These are phyloP conservation scores for Drosophila ercepeae DNA, from an alignment of 1,140 invertebrate genomes.

Conservation along the genomic window DNA sequence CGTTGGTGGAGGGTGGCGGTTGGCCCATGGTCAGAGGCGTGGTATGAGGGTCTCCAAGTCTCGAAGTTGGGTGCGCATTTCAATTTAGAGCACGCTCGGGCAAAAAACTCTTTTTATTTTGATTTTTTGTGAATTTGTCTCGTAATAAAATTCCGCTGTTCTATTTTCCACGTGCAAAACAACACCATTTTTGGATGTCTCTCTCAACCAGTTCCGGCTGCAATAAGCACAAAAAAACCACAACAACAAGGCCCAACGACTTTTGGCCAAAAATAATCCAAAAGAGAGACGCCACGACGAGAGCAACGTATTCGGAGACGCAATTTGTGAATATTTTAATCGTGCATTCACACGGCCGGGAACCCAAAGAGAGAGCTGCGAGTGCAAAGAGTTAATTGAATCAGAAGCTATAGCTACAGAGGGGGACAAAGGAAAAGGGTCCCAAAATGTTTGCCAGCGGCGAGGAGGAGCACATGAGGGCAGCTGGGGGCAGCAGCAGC, in stretches of 20 bases:
- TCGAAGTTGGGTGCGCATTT: constrained; percentile 44
- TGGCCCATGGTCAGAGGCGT: neutral
- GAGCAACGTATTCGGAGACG: constrained; percentile 55
- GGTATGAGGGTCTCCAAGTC: neutral
- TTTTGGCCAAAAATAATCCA: neutral
- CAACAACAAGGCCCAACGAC: constrained; percentile 6
- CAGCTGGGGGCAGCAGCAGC: neutral
- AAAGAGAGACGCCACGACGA: neutral
- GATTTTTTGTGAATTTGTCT: neutral
- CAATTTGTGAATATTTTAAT: constrained; percentile 79
- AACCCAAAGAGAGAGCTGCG: constrained; percentile 6
- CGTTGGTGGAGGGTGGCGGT: neutral
- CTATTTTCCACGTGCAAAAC: constrained; percentile 61
- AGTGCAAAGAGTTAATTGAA: constrained; percentile 54
- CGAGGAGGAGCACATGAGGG: constrained; percentile 3
- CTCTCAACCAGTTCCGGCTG: constrained; percentile 36
- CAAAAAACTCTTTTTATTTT: constrained; percentile 6
- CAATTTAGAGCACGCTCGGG: constrained; percentile 44
- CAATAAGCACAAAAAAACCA: constrained; percentile 23
- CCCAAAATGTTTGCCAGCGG: constrained; percentile 47
- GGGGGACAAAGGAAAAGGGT: constrained; percentile 19
- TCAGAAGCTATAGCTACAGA: constrained; percentile 16
- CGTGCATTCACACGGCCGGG: constrained; percentile 71
- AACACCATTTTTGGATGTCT: constrained; percentile 15
- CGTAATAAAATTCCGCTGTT: constrained; percentile 68